Evolutionary conservation across 2,113 vertebrate genomes (phyloP), one percentile per base, ranked within the genome.

Genomic region (Psophia crepitans): DNA sequence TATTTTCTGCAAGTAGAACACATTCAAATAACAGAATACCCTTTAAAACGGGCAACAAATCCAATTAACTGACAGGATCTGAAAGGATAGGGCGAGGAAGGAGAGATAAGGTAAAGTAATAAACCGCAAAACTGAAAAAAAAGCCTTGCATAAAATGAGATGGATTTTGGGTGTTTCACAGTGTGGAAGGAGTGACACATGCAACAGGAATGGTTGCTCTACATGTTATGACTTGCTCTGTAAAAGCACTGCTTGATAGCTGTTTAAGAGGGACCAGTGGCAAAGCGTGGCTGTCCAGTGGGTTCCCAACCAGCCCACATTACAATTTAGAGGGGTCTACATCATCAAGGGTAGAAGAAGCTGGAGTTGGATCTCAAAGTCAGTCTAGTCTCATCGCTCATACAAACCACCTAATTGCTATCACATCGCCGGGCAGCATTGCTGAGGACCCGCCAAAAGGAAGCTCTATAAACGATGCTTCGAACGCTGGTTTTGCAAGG

Each of bases 1-100:
- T 95, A 84, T 88, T 93, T 96, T 87, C 73, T 89, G 60, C 61
- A 95, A 94, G 80, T 84, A 78, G 91, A 97, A 81, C 56, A 80
- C 39, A 75, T 69, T 87, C 64, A 80, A 96, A 82, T 69, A 94
- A 82, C 77, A 87, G 64, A 92, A 95, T 53, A 89, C 18, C 17
- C 77, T 91, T 93, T 84, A 64, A 92, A 94, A 94, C 28, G 44
- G 65, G 79, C 68, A 90, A 87, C 64, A 93, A 86, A 92, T 90
- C 51, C 61, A 96, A 89, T 79, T 94, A 96, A 89, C 66, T 95
- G 87, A 49, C 78, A 89, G 78, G 49, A 94, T 85, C 81, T 94
- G 65, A 91, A 96, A 91, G 41, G 44, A 73, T 12, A 71, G 65
- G 66, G 41, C 1, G 7, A 89, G 8, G 77, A 95, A 85, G 24